These are phyloP conservation scores for Campylomormyrus numenius DNA, from an alignment of 2,113 vertebrate genomes.

Conservation along the genomic window DNA sequence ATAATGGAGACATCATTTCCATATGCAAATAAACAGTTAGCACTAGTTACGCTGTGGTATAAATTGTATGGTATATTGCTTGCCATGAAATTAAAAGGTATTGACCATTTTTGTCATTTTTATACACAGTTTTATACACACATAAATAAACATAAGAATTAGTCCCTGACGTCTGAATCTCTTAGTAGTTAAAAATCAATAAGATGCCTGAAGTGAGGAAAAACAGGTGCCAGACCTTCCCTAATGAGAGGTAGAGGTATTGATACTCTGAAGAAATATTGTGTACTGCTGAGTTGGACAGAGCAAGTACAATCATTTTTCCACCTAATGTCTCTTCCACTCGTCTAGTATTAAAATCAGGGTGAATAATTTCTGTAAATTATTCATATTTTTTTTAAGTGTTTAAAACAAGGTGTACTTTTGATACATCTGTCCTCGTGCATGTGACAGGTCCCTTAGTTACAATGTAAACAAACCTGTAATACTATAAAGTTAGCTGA, in stretches of 20 bases:
- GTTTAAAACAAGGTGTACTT: neutral
- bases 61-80: neutral
- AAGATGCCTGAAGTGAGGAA: neutral
- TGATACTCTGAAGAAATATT: neutral
- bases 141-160: neutral
- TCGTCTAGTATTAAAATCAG: neutral
- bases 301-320: neutral
- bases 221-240: neutral
- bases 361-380: neutral
- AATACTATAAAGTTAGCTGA: neutral
- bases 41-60: neutral
- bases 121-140: neutral
- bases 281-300: neutral
- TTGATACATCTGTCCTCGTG: neutral
- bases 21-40: neutral
- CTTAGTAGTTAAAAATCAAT: neutral
- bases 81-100: neutral
- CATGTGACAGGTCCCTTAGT: neutral
- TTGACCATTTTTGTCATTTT: neutral
- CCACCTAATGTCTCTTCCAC: neutral
- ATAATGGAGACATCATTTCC: neutral
- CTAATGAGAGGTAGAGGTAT: neutral
- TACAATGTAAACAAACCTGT: neutral
- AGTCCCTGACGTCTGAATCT: neutral
- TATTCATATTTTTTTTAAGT: neutral